Evolutionary conservation across 2,797 vertebrate species (phyloP).

Genomic region (Geotrypetes seraphini): DNA sequence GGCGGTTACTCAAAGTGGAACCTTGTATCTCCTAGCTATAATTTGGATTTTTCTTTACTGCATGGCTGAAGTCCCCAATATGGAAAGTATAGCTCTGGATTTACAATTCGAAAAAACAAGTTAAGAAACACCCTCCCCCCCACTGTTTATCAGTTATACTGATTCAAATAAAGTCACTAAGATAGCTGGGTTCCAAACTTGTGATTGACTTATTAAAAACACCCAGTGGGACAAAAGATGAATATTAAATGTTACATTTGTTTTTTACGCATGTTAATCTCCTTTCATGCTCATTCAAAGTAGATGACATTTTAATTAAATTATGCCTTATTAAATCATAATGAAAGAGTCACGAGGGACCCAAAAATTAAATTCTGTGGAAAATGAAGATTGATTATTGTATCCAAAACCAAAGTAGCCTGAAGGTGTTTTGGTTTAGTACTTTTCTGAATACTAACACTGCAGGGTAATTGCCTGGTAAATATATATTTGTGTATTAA

Average conservation of each 20-base stretch:
- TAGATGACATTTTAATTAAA: slow-evolving; percentile 38
- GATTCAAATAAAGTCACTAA: neutral
- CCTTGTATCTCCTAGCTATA: no score
- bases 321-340: slow-evolving; percentile 24
- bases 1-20: no score
- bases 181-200: neutral
- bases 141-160: neutral
- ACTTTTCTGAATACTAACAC: no score
- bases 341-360: slow-evolving; percentile 23
- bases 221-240: neutral
- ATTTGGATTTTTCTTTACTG: no score
- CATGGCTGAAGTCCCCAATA: no score
- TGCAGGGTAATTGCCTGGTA: no score
- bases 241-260: slow-evolving; percentile 8
- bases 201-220: neutral
- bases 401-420: neutral
- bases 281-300: slow-evolving; percentile 13
- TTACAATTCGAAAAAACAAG: no score
- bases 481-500: no score
- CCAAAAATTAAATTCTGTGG: slow-evolving; percentile 19
- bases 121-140: no score
- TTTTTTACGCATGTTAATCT: slow-evolving; percentile 4
- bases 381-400: slow-evolving; percentile 26
- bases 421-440: neutral
- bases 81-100: no score